Evolutionary conservation across 2,113 vertebrate genomes (phyloP).

Genomic region (Equus quagga): DNA sequence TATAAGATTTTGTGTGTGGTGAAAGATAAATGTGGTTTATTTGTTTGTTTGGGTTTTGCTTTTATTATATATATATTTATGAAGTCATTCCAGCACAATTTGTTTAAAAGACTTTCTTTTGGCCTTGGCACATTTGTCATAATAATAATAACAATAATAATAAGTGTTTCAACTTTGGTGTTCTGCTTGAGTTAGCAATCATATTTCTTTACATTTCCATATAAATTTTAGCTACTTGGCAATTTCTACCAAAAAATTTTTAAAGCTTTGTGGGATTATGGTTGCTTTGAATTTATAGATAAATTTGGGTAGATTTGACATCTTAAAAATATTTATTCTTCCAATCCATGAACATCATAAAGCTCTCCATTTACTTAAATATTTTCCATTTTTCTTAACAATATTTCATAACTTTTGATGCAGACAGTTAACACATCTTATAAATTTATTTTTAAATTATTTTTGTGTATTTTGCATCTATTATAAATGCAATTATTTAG

Average conservation of each 20-base stretch:
- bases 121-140: background rate
- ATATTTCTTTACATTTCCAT: background rate
- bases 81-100: background rate
- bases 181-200: background rate
- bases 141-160: background rate
- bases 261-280: background rate
- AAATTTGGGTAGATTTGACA: background rate
- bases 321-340: background rate
- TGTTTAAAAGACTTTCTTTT: background rate
- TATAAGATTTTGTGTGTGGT: background rate
- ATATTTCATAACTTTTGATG: background rate
- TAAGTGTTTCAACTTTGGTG: background rate
- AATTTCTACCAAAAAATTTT: background rate
- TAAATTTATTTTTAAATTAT: background rate
- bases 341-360: background rate
- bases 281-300: slow-evolving; percentile 1
- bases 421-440: background rate
- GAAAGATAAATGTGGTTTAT: background rate
- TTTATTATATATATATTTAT: background rate
- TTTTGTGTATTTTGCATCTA: background rate
- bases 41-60: background rate
- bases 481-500: background rate
- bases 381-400: background rate
- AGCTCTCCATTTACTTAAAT: slow-evolving; percentile 1
- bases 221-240: background rate